phyloP scores from a whole-genome alignment of 1,140 invertebrate species.

The Drosophila pectinifera region DNA sequence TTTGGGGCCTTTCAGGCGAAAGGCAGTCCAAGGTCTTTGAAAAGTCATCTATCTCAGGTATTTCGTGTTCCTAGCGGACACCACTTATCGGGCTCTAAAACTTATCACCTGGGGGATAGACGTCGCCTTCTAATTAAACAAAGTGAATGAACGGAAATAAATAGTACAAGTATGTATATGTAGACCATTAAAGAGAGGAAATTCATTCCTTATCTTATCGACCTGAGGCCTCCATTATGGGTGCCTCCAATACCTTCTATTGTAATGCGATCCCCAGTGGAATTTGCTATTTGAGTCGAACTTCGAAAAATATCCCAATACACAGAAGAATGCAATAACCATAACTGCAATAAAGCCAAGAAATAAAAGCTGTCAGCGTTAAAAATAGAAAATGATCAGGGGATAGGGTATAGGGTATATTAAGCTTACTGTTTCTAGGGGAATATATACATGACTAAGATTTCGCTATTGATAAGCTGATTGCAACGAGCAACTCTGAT shows the following conservation, averaged over 20 bases:
- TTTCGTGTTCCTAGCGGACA: conserved; percentile 16
- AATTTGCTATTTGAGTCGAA: conserved; percentile 38
- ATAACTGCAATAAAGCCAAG: conserved; percentile 19
- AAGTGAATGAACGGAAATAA: conserved; percentile 74
- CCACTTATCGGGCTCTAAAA: conserved; percentile 16
- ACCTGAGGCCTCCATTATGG: conserved; percentile 10
- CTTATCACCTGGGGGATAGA: conserved; percentile 17
- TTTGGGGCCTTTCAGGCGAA: conserved; percentile 41
- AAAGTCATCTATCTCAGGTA: conserved; percentile 57
- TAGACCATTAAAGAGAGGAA: conserved; percentile 9
- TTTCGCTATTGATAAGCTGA: conserved; percentile 21
- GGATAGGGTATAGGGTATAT: conserved; percentile 14
- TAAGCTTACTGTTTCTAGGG: conserved; percentile 5
- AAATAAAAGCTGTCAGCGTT: conserved; percentile 14
- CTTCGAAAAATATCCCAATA: conserved; percentile 19
- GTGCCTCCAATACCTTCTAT: too few relatives aligned
- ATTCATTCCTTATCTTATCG: conserved; percentile 39
- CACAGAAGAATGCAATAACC: conserved; percentile 17
- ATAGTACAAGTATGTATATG: conserved; percentile 19
- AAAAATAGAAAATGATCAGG: conserved; percentile 31
- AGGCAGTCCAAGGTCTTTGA: conserved; percentile 72
- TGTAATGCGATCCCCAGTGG: conserved; percentile 43
- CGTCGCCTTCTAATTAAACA: conserved; percentile 57
- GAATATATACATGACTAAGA: conserved; percentile 14
- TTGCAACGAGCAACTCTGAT: not conserved